A percentile compares a stretch with the other conserved stretches of the same genome.
phyloP scores from a whole-genome alignment of 2,797 vertebrate species.

The Gymnothorax javanicus region DNA sequence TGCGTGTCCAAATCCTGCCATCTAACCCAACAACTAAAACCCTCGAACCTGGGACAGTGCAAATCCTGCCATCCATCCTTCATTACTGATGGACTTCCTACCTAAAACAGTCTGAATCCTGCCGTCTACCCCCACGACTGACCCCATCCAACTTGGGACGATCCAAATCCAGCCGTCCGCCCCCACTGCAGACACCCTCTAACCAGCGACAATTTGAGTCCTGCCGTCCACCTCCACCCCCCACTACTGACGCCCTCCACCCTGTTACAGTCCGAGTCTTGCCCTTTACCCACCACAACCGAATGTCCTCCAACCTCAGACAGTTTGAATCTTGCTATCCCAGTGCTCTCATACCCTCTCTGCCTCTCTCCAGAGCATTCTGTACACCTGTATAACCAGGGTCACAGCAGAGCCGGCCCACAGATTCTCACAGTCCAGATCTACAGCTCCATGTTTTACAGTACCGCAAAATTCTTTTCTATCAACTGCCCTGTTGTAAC shows the following conservation, averaged over 20 bases:
- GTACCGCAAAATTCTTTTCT: background rate
- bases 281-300: too few relatives aligned
- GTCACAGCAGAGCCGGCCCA: background rate
- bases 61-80: too few relatives aligned
- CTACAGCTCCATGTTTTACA: too few relatives aligned
- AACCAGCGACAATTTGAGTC: background rate
- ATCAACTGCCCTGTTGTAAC: background rate
- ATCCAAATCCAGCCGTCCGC: constrained; percentile 40
- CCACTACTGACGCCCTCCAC: background rate
- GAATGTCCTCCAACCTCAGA: too few relatives aligned
- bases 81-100: too few relatives aligned
- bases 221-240: background rate
- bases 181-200: constrained; percentile 28
- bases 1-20: too few relatives aligned
- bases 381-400: background rate
- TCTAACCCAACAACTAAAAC: too few relatives aligned
- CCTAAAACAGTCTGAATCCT: constrained; percentile 27
- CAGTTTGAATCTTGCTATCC: too few relatives aligned
- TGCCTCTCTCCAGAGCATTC: background rate
- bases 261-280: background rate
- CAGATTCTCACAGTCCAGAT: background rate
- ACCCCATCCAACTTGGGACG: background rate
- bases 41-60: too few relatives aligned
- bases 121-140: constrained; percentile 39
- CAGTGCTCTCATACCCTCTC: too few relatives aligned